Conservation (phyloP, 2,888 invertebrate species). For the Yponomeuta sedellus region DNA sequence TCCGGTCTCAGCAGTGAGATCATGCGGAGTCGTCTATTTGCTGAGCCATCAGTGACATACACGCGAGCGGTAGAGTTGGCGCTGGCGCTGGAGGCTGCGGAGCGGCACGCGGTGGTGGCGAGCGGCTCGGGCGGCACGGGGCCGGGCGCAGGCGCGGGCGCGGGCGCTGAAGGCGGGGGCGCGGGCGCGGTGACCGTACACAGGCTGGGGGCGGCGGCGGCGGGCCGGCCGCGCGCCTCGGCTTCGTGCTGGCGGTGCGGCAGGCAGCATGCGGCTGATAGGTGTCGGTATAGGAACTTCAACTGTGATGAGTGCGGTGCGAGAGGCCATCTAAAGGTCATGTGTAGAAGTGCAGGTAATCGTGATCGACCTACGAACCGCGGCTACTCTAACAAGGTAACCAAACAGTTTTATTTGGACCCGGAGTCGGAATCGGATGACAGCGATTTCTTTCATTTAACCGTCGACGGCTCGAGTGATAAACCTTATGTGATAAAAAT, state of each 20-base stretch:
- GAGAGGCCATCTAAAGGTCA: constrained; percentile 8
- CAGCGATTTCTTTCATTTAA: constrained; percentile 6
- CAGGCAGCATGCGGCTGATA: not conserved
- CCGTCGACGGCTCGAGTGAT: not conserved
- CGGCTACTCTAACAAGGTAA: not conserved
- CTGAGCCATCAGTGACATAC: constrained; percentile 13
- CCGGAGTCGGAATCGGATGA: not conserved
- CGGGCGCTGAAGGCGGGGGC: constrained; percentile 2
- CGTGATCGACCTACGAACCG: not conserved
- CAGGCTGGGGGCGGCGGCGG: constrained; percentile 4
- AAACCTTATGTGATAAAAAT: constrained; percentile 10
- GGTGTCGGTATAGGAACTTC: not conserved
- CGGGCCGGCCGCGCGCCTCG: constrained; percentile 1
- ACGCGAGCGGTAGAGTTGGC: constrained; percentile 15
- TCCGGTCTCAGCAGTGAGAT: constrained; percentile 17
- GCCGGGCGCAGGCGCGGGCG: not conserved
- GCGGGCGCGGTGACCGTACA: not conserved
- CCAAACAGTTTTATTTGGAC: not conserved
- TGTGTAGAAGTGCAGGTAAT: not conserved
- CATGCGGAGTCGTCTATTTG: constrained; percentile 15
- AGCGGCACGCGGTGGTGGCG: constrained; percentile 12
- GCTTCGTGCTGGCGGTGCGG: constrained; percentile 1
- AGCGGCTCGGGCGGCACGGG: not conserved
- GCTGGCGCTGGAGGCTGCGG: constrained; percentile 18
- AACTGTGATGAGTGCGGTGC: constrained; percentile 13